phyloP scores from a whole-genome alignment of 2,113 vertebrate species.

The Anas platyrhynchos region DNA sequence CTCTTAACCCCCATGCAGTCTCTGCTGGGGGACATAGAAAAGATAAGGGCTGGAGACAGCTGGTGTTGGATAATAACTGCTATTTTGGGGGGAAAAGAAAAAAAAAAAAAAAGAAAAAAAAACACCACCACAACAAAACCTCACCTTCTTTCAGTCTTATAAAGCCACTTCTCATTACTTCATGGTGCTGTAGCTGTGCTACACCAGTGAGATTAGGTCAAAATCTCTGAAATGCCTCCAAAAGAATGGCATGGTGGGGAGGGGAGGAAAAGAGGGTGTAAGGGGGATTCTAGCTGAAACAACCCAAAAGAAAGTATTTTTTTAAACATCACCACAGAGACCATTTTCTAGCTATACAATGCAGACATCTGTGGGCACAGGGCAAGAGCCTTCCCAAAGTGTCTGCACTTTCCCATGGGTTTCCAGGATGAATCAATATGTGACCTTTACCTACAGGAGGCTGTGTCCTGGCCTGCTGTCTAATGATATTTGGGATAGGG shows the following conservation, averaged over 20 bases:
- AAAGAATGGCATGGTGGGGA: background rate
- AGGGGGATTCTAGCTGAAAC: background rate
- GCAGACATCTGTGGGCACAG: fast-evolving
- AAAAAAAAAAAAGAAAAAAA: background rate
- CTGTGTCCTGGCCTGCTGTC: background rate
- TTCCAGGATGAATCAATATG: background rate
- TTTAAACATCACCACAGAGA: background rate
- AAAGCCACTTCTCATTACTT: background rate
- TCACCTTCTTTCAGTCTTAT: background rate
- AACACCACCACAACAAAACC: no score
- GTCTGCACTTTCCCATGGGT: background rate
- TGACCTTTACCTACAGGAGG: background rate
- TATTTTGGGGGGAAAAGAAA: background rate
- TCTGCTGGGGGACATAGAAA: background rate
- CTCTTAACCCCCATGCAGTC: background rate
- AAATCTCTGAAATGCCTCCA: background rate
- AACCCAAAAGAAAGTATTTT: background rate
- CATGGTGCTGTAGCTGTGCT: background rate
- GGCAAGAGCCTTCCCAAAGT: background rate
- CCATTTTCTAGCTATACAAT: background rate
- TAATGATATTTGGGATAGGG: background rate
- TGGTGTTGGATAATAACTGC: background rate
- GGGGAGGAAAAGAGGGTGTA: background rate
- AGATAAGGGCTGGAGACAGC: background rate
- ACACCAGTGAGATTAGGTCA: background rate